These are phyloP conservation scores for Leptatherina wallacei DNA, from an alignment of 2,797 vertebrate species.

Conservation along the genomic window DNA sequence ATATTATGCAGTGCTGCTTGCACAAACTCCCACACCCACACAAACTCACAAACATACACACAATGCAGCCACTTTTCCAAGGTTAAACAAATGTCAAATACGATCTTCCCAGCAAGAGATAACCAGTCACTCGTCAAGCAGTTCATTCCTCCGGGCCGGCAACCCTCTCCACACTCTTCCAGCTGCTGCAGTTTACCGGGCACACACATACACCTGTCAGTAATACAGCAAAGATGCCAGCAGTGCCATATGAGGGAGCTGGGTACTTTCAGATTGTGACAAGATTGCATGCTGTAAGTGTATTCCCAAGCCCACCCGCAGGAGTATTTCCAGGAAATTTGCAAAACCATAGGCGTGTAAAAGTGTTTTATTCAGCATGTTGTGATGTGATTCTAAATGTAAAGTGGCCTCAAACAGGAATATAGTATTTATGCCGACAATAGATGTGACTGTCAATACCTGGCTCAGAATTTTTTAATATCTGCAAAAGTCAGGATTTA, in stretches of 20 bases:
- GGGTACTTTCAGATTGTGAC: conserved; percentile 53
- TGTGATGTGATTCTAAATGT: conserved; percentile 43
- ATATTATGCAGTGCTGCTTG: conserved; percentile 58
- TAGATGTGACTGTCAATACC: conserved; percentile 33
- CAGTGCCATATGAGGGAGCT: conserved; percentile 53
- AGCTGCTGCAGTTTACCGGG: conserved; percentile 52
- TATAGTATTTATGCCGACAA: conserved; percentile 42
- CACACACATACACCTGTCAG: conserved; percentile 53
- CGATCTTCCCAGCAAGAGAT: conserved; percentile 66
- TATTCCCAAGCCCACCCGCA: conserved; percentile 38
- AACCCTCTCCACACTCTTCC: conserved; percentile 55
- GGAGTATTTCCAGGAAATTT: conserved; percentile 52
- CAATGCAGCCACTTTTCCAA: conserved; percentile 63
- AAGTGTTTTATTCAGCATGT: conserved; percentile 36
- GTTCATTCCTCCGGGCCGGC: conserved; percentile 54
- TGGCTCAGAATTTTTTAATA: conserved; percentile 14
- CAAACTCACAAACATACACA: conserved; percentile 22
- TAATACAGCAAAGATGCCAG: conserved; percentile 51
- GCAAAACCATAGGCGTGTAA: conserved; percentile 41
- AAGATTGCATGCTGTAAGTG: conserved; percentile 56
- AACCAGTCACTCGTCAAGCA: conserved; percentile 70
- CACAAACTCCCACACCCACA: conserved; percentile 22
- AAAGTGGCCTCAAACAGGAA: conserved; percentile 14
- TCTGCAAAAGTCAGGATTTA: conserved; percentile 27
- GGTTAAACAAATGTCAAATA: conserved; percentile 80